Evolutionary conservation across 2,888 invertebrate species (phyloP).

Genomic region (Leptinotarsa tumamoca): DNA sequence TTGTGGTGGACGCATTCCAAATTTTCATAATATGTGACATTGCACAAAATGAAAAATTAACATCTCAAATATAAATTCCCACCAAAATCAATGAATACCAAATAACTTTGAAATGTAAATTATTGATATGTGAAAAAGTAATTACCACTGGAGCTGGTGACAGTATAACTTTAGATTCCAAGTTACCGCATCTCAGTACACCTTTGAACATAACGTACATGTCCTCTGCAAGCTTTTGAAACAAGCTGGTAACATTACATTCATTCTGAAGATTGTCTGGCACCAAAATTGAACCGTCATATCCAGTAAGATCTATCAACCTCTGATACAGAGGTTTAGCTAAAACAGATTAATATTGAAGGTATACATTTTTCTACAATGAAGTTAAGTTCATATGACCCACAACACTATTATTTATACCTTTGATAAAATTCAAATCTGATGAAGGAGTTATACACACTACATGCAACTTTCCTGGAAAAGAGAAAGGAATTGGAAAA

Average conservation of each 20-base stretch:
- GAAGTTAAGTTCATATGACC: too few relatives aligned
- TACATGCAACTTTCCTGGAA: slow-evolving; percentile 83
- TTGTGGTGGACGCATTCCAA: too few relatives aligned
- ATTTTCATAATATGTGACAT: too few relatives aligned
- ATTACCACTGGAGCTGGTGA: slow-evolving; percentile 80
- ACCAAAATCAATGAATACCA: too few relatives aligned
- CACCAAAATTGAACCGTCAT: slow-evolving; percentile 72
- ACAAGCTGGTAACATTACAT: slow-evolving; percentile 68
- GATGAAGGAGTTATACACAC: slow-evolving; percentile 77
- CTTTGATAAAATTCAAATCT: slow-evolving; percentile 70
- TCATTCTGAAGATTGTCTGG: slow-evolving; percentile 69
- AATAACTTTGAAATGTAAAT: too few relatives aligned
- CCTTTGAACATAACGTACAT: slow-evolving; percentile 82
- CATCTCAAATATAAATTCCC: too few relatives aligned
- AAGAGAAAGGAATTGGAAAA: slow-evolving; percentile 82
- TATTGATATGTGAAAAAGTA: slow-evolving; percentile 13
- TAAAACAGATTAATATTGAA: slow-evolving; percentile 55
- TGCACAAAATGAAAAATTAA: too few relatives aligned
- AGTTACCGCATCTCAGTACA: slow-evolving; percentile 78
- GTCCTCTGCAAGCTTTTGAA: slow-evolving; percentile 77
- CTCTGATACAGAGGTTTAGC: slow-evolving; percentile 83
- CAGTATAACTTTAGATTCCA: slow-evolving; percentile 78
- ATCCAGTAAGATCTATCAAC: slow-evolving; percentile 81
- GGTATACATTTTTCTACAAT: slow-evolving; percentile 3
- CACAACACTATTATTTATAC: slow-evolving; percentile 48